phyloP scores from a whole-genome alignment of 1,140 invertebrate species.

The Drosophila trapezifrons region DNA sequence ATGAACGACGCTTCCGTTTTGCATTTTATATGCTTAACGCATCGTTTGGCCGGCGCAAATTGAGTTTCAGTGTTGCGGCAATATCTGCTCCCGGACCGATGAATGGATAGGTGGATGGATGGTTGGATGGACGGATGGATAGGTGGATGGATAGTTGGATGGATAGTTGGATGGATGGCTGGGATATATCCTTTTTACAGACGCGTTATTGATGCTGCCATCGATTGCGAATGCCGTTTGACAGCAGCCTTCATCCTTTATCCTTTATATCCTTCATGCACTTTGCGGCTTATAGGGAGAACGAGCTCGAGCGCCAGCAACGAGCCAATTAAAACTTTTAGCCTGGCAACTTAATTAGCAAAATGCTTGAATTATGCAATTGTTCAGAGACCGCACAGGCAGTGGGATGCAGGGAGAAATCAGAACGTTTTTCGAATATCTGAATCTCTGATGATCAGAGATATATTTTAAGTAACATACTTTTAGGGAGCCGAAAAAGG shows the following conservation, averaged over 20 bases:
- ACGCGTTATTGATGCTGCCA: conserved; percentile 11
- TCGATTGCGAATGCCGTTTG: conserved; percentile 48
- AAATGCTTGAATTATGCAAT: conserved; percentile 24
- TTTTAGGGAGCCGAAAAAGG: not conserved
- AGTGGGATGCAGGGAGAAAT: not conserved
- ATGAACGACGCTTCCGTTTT: conserved; percentile 70
- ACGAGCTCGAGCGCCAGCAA: conserved; percentile 5
- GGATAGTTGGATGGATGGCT: conserved; percentile 22
- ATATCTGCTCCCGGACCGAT: conserved; percentile 21
- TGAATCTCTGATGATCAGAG: not conserved
- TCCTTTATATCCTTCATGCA: conserved; percentile 15
- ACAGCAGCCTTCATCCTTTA: conserved; percentile 16
- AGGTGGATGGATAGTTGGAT: conserved; percentile 15
- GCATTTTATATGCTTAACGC: conserved; percentile 74
- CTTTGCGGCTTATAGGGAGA: conserved; percentile 16
- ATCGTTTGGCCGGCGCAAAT: conserved; percentile 66
- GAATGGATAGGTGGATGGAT: conserved; percentile 15
- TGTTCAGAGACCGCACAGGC: conserved; percentile 9
- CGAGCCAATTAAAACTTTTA: conserved; percentile 55
- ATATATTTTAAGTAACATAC: not conserved
- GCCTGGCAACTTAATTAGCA: conserved; percentile 46
- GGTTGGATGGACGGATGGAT: conserved; percentile 15
- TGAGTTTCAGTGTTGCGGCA: conserved; percentile 60
- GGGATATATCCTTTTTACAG: conserved; percentile 20
- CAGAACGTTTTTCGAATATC: not conserved